These are phyloP conservation scores for Anomalospiza imberbis DNA, from an alignment of 2,797 vertebrate genomes.

Conservation along the genomic window DNA sequence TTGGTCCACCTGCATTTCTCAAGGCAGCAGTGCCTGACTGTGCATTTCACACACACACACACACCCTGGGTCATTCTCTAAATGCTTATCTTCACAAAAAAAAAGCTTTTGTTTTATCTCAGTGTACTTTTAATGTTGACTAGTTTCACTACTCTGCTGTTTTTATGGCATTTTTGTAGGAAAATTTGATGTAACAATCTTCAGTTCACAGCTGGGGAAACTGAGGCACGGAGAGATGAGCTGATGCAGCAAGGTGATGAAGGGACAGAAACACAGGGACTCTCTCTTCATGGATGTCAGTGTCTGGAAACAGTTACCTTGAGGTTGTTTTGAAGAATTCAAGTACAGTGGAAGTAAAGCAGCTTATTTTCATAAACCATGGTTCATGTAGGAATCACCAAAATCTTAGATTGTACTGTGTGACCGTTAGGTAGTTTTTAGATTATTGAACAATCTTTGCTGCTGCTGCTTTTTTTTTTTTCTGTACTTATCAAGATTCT, in stretches of 20 bases:
- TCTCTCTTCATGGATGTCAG: accelerated
- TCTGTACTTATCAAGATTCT: neutral
- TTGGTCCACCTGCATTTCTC: neutral
- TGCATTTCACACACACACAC: neutral
- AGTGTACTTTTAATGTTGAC: accelerated
- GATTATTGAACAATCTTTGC: neutral
- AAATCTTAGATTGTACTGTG: neutral
- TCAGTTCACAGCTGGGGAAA: neutral
- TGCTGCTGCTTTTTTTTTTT: neutral
- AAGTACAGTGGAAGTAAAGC: neutral
- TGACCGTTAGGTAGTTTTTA: neutral
- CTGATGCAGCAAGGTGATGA: neutral
- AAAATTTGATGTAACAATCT: neutral
- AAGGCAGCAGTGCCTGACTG: neutral
- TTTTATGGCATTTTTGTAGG: neutral
- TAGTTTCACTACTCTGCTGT: neutral
- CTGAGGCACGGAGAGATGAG: neutral
- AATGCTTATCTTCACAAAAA: neutral
- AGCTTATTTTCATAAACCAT: neutral
- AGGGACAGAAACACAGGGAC: neutral
- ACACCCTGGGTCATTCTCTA: accelerated
- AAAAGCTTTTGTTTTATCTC: neutral
- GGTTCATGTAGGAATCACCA: neutral
- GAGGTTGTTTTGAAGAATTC: neutral
- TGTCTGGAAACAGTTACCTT: neutral